Conservation (phyloP, 2,888 invertebrate species). For the Tiliacea citrago region DNA sequence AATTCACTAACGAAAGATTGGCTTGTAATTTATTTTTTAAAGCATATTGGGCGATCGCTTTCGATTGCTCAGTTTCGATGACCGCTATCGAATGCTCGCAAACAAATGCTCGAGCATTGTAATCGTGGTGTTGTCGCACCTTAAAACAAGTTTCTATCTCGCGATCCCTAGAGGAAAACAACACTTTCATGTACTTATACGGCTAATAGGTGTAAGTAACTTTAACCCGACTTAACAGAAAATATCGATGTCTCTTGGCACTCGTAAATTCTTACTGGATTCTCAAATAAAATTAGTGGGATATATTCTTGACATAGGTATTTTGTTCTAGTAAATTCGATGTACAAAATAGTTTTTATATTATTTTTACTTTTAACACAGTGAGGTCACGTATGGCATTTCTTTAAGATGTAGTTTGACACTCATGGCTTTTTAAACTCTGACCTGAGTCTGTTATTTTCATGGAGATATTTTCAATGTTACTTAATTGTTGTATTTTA, state of each 20-base stretch:
- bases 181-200: constrained; percentile 52
- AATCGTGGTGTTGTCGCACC: not conserved
- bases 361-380: not conserved
- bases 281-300: constrained; percentile 56
- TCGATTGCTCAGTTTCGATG: not conserved
- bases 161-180: constrained; percentile 48
- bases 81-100: not conserved
- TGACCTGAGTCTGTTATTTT: not conserved
- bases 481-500: not conserved
- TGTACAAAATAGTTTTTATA: not conserved
- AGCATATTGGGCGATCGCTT: not conserved
- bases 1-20: not conserved
- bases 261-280: constrained; percentile 59
- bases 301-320: constrained; percentile 20
- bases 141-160: constrained; percentile 45
- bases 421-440: not conserved
- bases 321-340: not conserved
- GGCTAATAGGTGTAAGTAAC: constrained; percentile 61
- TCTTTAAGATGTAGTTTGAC: not conserved
- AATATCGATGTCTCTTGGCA: constrained; percentile 62
- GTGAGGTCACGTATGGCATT: not conserved
- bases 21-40: not conserved
- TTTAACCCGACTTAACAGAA: constrained; percentile 58
- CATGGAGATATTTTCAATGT: not conserved
- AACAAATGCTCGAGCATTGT: not conserved